Evolutionary conservation across 2,888 invertebrate species (phyloP), one percentile per base, ranked within the genome.

Genomic region (Catocala sponsa): DNA sequence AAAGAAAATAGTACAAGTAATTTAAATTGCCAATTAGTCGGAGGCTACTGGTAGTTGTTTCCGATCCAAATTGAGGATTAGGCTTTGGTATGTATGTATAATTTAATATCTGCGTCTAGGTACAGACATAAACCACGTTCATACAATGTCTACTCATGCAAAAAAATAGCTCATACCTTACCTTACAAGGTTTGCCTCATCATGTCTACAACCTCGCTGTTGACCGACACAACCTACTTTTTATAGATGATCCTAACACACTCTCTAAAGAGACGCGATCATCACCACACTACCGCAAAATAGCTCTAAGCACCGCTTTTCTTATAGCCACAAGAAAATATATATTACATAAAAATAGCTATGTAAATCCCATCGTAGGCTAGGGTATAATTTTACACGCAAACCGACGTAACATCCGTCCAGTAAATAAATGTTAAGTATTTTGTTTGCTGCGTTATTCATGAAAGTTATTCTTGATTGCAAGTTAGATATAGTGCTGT

Each of bases 341-440:
- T 57, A 57, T 63, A 62, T 80, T 78, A 81, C 76, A 78, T 63
- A 63, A 55, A 82, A 80, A 70, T 63, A 70, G 65, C 74, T 77
- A 79, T 80, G 81, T 78, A 77, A 78, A 78, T 76, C 75, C 67
- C 80, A 79, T 78, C 59, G 49, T 43, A 62, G 70, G 61, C 52
- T 63, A 70, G 69, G 74, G 73, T 84, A 81, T 85, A 83, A 86
- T 88, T 87, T 85, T 72, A 75, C 82, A 81, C 80, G 82, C 80
- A 49, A 50, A 81, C 72, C 65, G 74, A 79, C 82, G 79, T 85
- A 83, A 87, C 79, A 81, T 88, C 81, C 78, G 67, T 69, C 63
- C 62, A 57, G 15, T 68, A 68, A 68, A 59, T 77, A 52, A 52
- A 57, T 53, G 33, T 47, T 59, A 42, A 44, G 57, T 68, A 59